phyloP scores from a whole-genome alignment of 35 echinoderm and acorn worm genomes.

The Hemicentrotus pulcherrimus region DNA sequence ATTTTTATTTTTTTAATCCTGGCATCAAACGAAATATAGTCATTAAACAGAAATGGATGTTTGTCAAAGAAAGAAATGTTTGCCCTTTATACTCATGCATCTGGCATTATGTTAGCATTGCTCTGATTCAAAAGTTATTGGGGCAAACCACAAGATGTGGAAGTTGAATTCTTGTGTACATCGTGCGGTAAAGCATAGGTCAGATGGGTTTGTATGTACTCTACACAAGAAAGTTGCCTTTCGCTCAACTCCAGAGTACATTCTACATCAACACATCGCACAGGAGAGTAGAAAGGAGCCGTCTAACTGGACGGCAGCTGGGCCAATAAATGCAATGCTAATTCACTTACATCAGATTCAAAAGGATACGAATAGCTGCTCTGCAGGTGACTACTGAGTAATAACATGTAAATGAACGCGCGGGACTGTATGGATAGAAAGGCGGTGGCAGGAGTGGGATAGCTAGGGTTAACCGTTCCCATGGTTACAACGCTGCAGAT shows the following conservation, averaged over 20 bases:
- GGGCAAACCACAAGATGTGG: neutral
- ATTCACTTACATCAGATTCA: slow-evolving; percentile 7
- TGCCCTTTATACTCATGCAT: no score
- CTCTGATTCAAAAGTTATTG: no score
- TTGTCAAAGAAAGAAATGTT: no score
- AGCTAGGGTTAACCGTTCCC: neutral
- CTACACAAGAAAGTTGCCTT: neutral
- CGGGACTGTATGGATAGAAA: neutral
- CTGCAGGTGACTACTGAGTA: neutral
- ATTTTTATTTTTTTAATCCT: no score
- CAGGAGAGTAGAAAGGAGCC: neutral
- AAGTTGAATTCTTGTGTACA: neutral
- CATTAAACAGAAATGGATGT: no score
- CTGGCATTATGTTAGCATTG: no score
- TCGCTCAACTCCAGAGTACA: neutral
- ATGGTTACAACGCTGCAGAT: neutral
- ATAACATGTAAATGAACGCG: neutral
- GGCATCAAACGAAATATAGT: no score
- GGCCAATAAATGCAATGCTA: neutral
- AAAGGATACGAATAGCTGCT: neutral
- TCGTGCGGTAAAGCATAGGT: neutral
- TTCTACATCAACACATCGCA: neutral
- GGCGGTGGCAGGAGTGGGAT: neutral
- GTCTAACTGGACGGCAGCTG: neutral
- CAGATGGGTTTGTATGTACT: neutral